Evolutionary conservation across 2,113 vertebrate species (phyloP).

Genomic region (Bambusicola thoracicus): DNA sequence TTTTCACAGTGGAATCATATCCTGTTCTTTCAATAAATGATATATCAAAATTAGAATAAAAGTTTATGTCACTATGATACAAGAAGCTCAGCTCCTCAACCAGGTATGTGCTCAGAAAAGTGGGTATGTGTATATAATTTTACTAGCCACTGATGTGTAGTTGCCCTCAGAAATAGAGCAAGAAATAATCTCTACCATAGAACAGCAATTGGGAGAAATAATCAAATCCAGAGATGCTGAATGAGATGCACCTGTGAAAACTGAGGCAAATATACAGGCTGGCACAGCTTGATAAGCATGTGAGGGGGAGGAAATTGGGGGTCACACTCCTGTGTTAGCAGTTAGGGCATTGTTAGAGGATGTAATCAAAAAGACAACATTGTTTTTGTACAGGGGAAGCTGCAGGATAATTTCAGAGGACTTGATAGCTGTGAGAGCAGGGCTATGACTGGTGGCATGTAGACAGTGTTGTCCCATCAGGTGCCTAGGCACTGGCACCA

Average conservation of each 20-base stretch:
- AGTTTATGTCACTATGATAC: no score
- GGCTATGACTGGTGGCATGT: not conserved
- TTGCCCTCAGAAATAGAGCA: not conserved
- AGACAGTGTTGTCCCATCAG: not conserved
- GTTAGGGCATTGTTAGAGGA: no score
- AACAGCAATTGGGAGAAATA: not conserved
- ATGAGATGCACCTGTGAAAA: not conserved
- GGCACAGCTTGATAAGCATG: rapidly evolving
- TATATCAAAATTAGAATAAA: no score
- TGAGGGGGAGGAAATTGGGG: not conserved
- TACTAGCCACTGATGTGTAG: not conserved
- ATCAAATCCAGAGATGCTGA: not conserved
- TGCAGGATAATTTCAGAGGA: not conserved
- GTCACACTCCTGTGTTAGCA: not conserved
- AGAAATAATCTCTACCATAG: not conserved
- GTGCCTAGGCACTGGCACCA: not conserved
- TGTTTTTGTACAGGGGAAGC: not conserved
- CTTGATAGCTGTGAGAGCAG: not conserved
- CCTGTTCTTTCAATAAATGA: no score
- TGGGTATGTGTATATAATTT: not conserved
- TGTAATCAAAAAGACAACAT: not conserved
- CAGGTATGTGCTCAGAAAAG: not conserved
- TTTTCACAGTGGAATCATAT: no score
- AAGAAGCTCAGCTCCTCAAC: not conserved
- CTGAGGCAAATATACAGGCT: not conserved